phyloP scores from a whole-genome alignment of 2,113 vertebrate genomes.

The Erythrocercus mccallii region DNA sequence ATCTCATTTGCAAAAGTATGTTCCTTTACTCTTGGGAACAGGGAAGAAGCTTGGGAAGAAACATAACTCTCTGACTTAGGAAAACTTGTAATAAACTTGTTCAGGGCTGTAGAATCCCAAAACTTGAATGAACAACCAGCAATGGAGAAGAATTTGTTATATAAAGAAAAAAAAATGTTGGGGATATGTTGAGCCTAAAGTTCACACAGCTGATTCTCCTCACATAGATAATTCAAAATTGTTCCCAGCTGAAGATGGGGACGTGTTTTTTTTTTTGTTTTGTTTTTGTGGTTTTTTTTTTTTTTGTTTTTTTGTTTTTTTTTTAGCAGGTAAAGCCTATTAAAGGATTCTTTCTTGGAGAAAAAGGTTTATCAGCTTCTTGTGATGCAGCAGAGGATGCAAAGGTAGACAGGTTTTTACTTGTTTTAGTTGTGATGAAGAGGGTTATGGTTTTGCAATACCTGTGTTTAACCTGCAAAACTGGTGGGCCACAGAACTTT shows the following conservation, averaged over 20 bases:
- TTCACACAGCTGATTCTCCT: not conserved
- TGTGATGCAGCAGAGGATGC: accelerated
- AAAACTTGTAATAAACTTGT: not conserved
- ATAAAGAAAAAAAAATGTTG: not conserved
- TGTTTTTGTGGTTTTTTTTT: not conserved
- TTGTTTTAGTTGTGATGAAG: not conserved
- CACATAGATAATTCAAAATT: not conserved
- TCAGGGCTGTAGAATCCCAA: not conserved
- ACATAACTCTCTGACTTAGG: not conserved
- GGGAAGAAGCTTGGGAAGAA: not conserved
- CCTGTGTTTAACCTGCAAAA: not conserved
- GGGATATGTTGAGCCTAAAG: not conserved
- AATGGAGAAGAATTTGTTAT: not conserved
- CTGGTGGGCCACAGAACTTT: not conserved
- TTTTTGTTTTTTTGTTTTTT: not conserved
- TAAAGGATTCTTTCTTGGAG: not conserved
- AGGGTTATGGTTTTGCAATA: not conserved
- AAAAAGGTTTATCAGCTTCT: not conserved
- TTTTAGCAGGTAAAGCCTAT: not conserved
- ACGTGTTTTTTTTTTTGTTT: not conserved
- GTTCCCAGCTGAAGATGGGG: not conserved
- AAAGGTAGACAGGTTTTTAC: not conserved
- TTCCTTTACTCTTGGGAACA: not conserved
- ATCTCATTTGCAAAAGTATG: not conserved
- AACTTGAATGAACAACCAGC: not conserved